These are phyloP conservation scores for Nineta flava DNA, from an alignment of 2,888 invertebrate genomes.

Conservation along the genomic window DNA sequence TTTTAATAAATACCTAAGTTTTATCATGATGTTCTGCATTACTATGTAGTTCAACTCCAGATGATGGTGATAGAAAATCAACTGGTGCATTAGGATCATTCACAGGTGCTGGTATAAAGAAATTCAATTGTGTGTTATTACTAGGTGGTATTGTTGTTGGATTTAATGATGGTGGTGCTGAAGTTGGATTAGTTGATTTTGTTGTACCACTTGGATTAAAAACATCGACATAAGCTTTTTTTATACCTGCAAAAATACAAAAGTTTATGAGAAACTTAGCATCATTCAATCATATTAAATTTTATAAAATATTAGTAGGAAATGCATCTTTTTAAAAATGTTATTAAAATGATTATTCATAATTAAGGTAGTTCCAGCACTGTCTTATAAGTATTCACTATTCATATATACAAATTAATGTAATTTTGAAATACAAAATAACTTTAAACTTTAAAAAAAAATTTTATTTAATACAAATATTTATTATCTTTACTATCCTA, in stretches of 20 bases:
- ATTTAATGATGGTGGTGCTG: slow-evolving; percentile 20
- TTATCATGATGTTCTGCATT: no score
- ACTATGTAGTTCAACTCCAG: slow-evolving; percentile 8
- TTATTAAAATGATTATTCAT: background rate
- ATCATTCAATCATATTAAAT: background rate
- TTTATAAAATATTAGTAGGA: background rate
- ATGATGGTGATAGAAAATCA: slow-evolving; percentile 35
- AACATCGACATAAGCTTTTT: slow-evolving; percentile 81
- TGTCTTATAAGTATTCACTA: no score
- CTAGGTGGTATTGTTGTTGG: slow-evolving; percentile 13
- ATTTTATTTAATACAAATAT: no score
- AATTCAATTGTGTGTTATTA: slow-evolving; percentile 27
- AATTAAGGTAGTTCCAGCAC: no score
- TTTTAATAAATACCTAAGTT: no score
- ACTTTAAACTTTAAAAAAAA: no score
- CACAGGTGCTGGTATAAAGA: slow-evolving; percentile 38
- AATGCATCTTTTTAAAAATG: background rate
- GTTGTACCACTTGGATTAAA: slow-evolving; percentile 56
- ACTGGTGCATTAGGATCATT: slow-evolving; percentile 36
- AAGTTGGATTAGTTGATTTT: slow-evolving; percentile 17
- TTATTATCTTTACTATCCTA: no score
- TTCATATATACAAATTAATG: no score
- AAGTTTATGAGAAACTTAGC: background rate
- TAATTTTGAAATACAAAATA: no score
- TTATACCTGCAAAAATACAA: slow-evolving; percentile 42